Base-by-base conservation (phyloP, 2,888 invertebrate species). In the Ischnura elegans region DNA sequence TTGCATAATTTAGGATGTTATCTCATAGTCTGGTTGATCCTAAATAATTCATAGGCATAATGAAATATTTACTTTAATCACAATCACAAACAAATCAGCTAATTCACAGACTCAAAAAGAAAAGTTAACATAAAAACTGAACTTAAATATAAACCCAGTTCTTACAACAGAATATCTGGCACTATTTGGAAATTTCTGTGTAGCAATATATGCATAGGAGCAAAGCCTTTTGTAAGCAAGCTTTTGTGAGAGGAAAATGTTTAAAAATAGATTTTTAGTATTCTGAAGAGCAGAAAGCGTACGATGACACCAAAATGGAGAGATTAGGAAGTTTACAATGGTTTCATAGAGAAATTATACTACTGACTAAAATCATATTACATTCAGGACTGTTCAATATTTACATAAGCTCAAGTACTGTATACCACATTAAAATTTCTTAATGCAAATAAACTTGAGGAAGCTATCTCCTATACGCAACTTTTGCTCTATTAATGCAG, bases 1-100 rank as follows among this genome's bases (percentile, higher is more conserved):
- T 25, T n/a, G n/a, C n/a, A n/a, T n/a, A n/a, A n/a, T n/a, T 36
- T 5, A 2, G 36, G 76, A 76, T 36, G 36, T 36, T n/a, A 10
- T 13, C 29, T 13, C 10, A 25, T 29, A 29, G 36, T 76, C 76
- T 61, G 36, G 76, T 36, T 76, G 29, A 76, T 25, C 13, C 25
- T 13, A 13, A 76, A 76, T 76, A 86, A 86, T 4, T 45, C n/a
- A 42, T 90, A n/a, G 42, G 61, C 66, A 66, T 61, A 90, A 90
- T 90, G 90, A 90, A 90, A 90, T 90, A 90, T 45, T 90, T 90
- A 51, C 90, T 90, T 90, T 90, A 90, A 90, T 90, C 90, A 90
- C 90, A 90, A 90, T 90, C 90, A 90, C 90, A 90, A 90, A 90
- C 90, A 90, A 61, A 61, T 55, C 45, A 42, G 43, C 90, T 90